Base-by-base conservation (phyloP, 2,888 invertebrate genomes). In the Craniophora ligustri region DNA sequence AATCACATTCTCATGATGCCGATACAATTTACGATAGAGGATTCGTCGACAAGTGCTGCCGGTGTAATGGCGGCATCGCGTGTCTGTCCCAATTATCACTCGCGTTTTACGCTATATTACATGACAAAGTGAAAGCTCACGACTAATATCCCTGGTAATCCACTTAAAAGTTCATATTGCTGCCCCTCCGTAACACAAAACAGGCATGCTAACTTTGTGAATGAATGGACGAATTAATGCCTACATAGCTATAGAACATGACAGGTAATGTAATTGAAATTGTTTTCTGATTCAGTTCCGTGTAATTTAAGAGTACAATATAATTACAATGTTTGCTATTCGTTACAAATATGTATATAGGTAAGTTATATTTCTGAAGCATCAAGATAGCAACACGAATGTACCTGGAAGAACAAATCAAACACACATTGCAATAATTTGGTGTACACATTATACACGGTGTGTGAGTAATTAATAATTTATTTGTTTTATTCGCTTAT, bases 71-170 rank as follows among this genome's bases (percentile, higher is more conserved):
- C 44, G 30, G 54, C 61, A 81, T 91, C 82, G 92, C 92, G 90
- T 92, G 92, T 76, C 67, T 60, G 51, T 45, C 67, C 79, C 58
- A 83, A 87, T 88, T 85, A 88, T 83, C 82, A 78, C 82, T 73
- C 75, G 76, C 72, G 75, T 78, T 83, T 78, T 77, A 79, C 78
- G 72, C 75, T 74, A 75, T 84, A 81, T 83, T 84, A 85, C 82
- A 80, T 77, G 70, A 72, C 76, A 62, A 73, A 84, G 85, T 84
- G 83, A 87, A 88, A 86, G 82, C 84, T 71, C 61, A 74, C 76
- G 76, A 76, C 83, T 86, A 85, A 85, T 83, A 81, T 75, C 72
- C 76, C 81, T 82, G 80, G 85, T 88, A 87, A 88, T 88, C 83
- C 87, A 87, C 84, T 88, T 85, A 85, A 86, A 87, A 85, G 77